Evolutionary conservation across 2,113 vertebrate species (phyloP).

Genomic region (Centropristis striata): DNA sequence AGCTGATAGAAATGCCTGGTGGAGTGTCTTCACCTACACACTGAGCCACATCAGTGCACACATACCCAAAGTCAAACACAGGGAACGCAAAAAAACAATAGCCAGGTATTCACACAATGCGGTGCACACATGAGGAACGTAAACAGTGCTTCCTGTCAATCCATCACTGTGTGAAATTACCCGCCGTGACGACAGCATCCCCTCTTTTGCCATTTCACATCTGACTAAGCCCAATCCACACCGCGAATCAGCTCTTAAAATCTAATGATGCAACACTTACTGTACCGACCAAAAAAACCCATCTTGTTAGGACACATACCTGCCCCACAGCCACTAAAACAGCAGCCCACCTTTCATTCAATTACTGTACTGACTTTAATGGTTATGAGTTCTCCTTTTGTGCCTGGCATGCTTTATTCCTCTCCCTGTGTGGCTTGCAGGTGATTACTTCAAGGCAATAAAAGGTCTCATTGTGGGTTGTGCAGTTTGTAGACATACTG

Average conservation of each 20-base stretch:
- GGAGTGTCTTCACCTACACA: conserved; percentile 55
- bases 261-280: conserved; percentile 67
- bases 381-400: conserved; percentile 73
- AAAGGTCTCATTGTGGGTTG: conserved; percentile 61
- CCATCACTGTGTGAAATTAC: conserved; percentile 69
- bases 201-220: conserved; percentile 66
- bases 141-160: conserved; percentile 56
- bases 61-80: conserved; percentile 54
- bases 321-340: conserved; percentile 69
- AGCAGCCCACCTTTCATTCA: conserved; percentile 74
- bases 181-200: conserved; percentile 23
- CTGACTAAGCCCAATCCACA: conserved; percentile 54
- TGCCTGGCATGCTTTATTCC: conserved; percentile 55
- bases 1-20: conserved; percentile 69
- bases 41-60: conserved; percentile 50
- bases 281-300: conserved; percentile 57
- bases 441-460: conserved; percentile 75
- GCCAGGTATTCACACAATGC: conserved; percentile 29
- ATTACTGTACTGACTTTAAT: conserved; percentile 76
- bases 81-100: conserved; percentile 38
- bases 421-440: conserved; percentile 67
- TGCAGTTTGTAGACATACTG: conserved; percentile 44
- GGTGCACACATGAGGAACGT: conserved; percentile 19
- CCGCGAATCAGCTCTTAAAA: conserved; percentile 56
- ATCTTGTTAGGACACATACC: conserved; percentile 68